phyloP scores from a whole-genome alignment of 2,113 vertebrate species.

The Oreochromis tanganicae region DNA sequence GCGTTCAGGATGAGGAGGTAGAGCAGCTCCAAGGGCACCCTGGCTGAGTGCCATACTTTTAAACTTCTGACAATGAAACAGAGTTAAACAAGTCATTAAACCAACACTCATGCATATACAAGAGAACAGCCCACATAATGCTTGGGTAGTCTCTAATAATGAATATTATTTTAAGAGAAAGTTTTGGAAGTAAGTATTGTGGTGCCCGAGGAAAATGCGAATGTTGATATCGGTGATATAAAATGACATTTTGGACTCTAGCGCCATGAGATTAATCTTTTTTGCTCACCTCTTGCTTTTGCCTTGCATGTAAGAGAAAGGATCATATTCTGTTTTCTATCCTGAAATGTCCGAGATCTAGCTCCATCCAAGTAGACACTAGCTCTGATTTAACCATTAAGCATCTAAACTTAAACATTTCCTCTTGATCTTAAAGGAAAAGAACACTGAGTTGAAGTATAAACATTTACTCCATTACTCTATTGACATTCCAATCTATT shows the following conservation, averaged over 20 bases:
- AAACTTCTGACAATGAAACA: neutral
- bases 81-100: neutral
- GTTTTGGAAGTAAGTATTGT: neutral
- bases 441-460: constrained; percentile 12
- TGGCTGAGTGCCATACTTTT: constrained; percentile 48
- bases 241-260: constrained; percentile 22
- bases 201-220: constrained; percentile 14
- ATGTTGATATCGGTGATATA: constrained; percentile 32
- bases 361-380: neutral
- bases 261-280: neutral
- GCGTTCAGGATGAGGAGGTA: constrained; percentile 37
- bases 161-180: constrained; percentile 36
- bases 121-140: constrained; percentile 1
- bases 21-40: constrained; percentile 18
- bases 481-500: constrained; percentile 27
- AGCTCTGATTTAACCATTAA: constrained; percentile 2
- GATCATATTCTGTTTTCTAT: neutral
- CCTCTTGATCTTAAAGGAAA: neutral
- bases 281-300: neutral
- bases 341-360: neutral
- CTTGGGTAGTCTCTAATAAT: constrained; percentile 31
- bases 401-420: neutral
- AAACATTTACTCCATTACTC: constrained; percentile 19
- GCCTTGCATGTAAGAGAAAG: neutral
- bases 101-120: neutral